Evolutionary conservation across 2,113 vertebrate genomes (phyloP).

Genomic region (Ascaphus truei): DNA sequence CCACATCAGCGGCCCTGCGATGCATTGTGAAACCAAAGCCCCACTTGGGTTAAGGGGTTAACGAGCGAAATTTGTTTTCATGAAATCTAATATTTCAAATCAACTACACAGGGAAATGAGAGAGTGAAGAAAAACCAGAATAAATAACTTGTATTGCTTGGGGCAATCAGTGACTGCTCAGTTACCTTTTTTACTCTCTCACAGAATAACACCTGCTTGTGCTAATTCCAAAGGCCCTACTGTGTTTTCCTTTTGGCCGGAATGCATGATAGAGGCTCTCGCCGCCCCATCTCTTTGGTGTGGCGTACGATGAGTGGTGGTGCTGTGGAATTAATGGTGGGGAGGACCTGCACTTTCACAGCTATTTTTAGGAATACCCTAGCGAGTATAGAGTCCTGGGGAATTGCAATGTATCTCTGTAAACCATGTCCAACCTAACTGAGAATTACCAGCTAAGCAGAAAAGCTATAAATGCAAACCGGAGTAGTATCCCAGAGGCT

Average conservation of each 20-base stretch:
- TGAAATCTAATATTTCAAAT: too few relatives aligned
- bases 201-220: slow-evolving; percentile 8
- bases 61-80: too few relatives aligned
- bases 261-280: not conserved
- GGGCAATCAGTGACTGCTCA: not conserved
- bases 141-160: not conserved
- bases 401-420: slow-evolving; percentile 37
- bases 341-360: slow-evolving; percentile 5
- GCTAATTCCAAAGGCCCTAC: not conserved
- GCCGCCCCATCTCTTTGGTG: slow-evolving; percentile 12
- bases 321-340: slow-evolving; percentile 15
- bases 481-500: slow-evolving; percentile 18
- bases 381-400: slow-evolving; percentile 21
- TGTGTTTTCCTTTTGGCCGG: not conserved
- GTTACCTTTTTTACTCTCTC: not conserved
- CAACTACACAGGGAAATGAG: too few relatives aligned
- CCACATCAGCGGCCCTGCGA: too few relatives aligned
- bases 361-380: slow-evolving; percentile 34
- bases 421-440: slow-evolving; percentile 27
- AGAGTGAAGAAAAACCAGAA: not conserved
- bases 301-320: slow-evolving; percentile 8
- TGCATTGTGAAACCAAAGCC: too few relatives aligned
- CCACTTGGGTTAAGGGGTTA: too few relatives aligned
- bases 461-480: not conserved
- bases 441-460: slow-evolving; percentile 12